Base-by-base conservation (phyloP, 2,888 invertebrate genomes). In the Lomographa bimaculata region DNA sequence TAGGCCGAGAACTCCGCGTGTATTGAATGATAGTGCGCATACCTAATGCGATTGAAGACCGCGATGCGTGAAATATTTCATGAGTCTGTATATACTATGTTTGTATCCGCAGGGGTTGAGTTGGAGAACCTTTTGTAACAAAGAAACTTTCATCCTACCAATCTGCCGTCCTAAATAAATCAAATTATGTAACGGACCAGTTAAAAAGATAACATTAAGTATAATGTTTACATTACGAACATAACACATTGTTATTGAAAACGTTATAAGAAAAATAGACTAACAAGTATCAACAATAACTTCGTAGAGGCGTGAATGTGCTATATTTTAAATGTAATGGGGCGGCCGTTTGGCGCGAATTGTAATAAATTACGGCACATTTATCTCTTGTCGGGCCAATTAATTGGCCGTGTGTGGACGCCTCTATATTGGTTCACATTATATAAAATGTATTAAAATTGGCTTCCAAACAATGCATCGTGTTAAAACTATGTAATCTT, bases 261-360 rank as follows among this genome's bases (percentile, higher is more conserved):
- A 37, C 44, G 24, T 23, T 35, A 24, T 32, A 25, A 40, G 42
- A 49, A 46, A 46, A 44, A 45, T 23, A 25, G 5, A 16, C 27
- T 29, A 36, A 44, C 34, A 7, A 44, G 61, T 57, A 59, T 67
- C 52, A 54, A 54, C 62, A 64, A 61, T 68, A 67, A 67, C 57
- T 71, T 59, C 60, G 56, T 59, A 57, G 54, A 69, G 64, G 69
- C 70, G 69, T 58, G 65, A 79, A 75, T 68, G 69, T 70, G 77
- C 76, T 68, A 79, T 80, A 79, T 79, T 81, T 83, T 76, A 78
- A 76, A 73, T 64, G 72, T 78, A 82, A 82, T 79, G 75, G 75
- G 62, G 54, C 68, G 72, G 76, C 68, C 67, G 71, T 67, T 73
- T 58, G 68, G 64, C 57, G 63, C 64, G 69, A 72, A 75, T 74